Evolutionary conservation across 2,113 vertebrate species (phyloP).

Genomic region (Heterotilapia buettikoferi): DNA sequence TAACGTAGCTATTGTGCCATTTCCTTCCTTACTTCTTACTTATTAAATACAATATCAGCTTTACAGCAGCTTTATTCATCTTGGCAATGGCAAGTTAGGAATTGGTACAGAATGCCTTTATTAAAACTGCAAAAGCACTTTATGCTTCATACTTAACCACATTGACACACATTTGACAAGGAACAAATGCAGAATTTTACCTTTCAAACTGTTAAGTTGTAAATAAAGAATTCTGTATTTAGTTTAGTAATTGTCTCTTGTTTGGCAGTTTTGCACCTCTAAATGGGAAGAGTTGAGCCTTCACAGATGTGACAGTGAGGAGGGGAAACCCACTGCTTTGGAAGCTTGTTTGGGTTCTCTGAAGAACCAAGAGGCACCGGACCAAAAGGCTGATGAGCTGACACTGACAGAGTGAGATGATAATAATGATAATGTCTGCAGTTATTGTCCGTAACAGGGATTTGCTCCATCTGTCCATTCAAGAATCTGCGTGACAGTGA

Average conservation of each 20-base stretch:
- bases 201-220: neutral
- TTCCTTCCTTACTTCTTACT: fast-evolving
- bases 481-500: neutral
- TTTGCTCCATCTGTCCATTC: neutral
- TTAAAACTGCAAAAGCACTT: neutral
- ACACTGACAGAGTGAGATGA: slow-evolving; percentile 50
- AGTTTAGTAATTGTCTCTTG: neutral
- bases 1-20: fast-evolving
- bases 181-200: neutral
- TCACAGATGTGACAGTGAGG: slow-evolving; percentile 38
- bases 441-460: neutral
- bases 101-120: neutral
- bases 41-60: neutral
- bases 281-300: slow-evolving; percentile 55
- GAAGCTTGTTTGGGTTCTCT: slow-evolving; percentile 42
- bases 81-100: neutral
- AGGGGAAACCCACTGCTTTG: slow-evolving; percentile 11
- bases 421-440: neutral
- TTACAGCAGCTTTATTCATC: neutral
- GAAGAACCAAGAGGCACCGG: slow-evolving; percentile 23
- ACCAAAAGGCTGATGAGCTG: slow-evolving; percentile 22
- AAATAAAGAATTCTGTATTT: neutral
- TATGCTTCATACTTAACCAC: neutral
- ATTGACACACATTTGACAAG: neutral
- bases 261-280: slow-evolving; percentile 56